Conservation (phyloP, 2,888 invertebrate genomes). For the Cheilosia urbana region DNA sequence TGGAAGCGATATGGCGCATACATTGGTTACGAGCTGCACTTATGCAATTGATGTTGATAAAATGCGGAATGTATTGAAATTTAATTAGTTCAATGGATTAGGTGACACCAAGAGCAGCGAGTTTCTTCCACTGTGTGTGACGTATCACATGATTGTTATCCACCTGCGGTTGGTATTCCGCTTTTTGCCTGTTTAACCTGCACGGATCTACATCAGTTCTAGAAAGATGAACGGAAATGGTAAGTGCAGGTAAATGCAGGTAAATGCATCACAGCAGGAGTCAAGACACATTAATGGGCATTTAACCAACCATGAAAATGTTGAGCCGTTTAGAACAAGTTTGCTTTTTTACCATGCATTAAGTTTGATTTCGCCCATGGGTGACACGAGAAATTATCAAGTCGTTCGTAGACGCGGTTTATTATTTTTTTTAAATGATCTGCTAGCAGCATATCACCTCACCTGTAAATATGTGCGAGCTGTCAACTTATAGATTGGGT, state of each 20-base stretch:
- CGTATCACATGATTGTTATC: constrained; percentile 1
- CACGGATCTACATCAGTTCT: neutral
- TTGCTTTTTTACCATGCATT: neutral
- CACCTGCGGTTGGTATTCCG: neutral
- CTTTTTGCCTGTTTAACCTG: neutral
- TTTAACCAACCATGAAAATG: constrained; percentile 3
- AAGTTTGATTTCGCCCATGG: neutral
- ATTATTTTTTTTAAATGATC: neutral
- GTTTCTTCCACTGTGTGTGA: neutral
- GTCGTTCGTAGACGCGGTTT: neutral
- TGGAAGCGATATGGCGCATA: constrained; percentile 65
- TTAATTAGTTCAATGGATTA: constrained; percentile 71
- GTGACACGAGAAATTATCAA: neutral
- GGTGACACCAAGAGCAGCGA: constrained; percentile 35
- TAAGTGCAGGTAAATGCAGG: neutral
- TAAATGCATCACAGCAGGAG: constrained; percentile 1
- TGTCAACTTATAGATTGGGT: neutral
- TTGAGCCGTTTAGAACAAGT: neutral
- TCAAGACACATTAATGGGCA: neutral
- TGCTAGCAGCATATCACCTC: neutral
- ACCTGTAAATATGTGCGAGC: neutral
- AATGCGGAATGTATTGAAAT: constrained; percentile 69
- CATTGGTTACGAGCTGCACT: constrained; percentile 43
- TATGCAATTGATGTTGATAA: constrained; percentile 49
- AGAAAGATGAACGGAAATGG: too few species aligned